These are phyloP conservation scores for Poeciliopsis paucimaculata DNA, from an alignment of 2,797 vertebrate genomes.

Conservation along the genomic window DNA sequence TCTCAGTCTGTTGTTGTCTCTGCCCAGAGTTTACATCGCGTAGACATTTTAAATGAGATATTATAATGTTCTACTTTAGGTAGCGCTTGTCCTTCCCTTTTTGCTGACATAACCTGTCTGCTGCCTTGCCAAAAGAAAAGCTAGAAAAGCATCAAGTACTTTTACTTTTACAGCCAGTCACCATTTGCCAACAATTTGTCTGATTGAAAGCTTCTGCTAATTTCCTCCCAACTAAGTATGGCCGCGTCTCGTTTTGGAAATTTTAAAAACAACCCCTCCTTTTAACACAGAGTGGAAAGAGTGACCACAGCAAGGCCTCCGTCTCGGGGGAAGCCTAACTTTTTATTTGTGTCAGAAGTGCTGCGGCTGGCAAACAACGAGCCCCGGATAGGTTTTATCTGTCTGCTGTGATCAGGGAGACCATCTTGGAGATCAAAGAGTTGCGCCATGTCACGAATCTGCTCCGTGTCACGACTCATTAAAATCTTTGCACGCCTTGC, in stretches of 20 bases:
- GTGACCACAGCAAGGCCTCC: slow-evolving; percentile 47
- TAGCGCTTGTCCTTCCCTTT: too few relatives aligned
- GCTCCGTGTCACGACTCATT: not conserved
- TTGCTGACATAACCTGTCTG: too few relatives aligned
- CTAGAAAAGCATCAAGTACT: not conserved
- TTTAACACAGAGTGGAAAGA: slow-evolving; percentile 58
- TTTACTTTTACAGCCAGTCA: slow-evolving; percentile 4
- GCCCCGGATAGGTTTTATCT: slow-evolving; percentile 51
- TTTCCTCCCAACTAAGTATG: slow-evolving; percentile 16
- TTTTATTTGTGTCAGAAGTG: slow-evolving; percentile 53
- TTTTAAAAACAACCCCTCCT: slow-evolving; percentile 55
- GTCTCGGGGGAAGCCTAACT: slow-evolving; percentile 31
- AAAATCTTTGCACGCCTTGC: slow-evolving; percentile 10
- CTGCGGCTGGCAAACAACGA: slow-evolving; percentile 38
- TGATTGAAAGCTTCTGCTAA: slow-evolving; percentile 37
- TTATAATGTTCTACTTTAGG: too few relatives aligned
- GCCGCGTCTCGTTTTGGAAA: slow-evolving; percentile 58
- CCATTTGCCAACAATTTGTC: slow-evolving; percentile 19
- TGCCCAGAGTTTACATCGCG: too few relatives aligned
- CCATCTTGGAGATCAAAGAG: slow-evolving; percentile 37
- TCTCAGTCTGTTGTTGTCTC: too few relatives aligned
- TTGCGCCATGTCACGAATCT: slow-evolving; percentile 16
- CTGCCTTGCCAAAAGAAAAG: too few relatives aligned
- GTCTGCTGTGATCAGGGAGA: slow-evolving; percentile 48
- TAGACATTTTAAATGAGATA: too few relatives aligned